Conservation (phyloP, 2,797 vertebrate species). For the Esox masquinongy region DNA sequence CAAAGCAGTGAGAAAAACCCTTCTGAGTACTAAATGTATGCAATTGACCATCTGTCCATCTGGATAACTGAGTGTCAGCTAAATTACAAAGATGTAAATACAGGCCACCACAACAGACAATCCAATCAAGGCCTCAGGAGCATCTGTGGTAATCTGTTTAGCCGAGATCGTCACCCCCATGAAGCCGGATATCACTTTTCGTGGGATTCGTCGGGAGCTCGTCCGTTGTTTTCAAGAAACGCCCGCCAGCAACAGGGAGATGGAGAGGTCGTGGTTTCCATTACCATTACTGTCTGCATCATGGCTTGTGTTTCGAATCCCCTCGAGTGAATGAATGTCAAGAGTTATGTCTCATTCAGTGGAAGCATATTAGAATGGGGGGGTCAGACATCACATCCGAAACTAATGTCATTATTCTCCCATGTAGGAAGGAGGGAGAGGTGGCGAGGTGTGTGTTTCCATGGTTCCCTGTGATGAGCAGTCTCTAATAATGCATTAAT, state of each 20-base stretch:
- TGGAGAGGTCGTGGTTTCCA: not conserved
- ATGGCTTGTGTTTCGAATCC: slow-evolving; percentile 16
- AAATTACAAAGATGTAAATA: not conserved
- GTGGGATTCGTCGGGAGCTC: not conserved
- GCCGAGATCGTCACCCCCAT: slow-evolving; percentile 8
- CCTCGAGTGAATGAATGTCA: slow-evolving; percentile 18
- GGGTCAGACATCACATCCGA: slow-evolving; percentile 11
- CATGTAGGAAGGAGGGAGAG: slow-evolving; percentile 2
- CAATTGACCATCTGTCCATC: not conserved
- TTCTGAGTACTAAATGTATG: not conserved
- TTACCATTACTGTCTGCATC: slow-evolving; percentile 16
- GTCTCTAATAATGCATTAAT: slow-evolving; percentile 36
- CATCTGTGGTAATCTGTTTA: slow-evolving; percentile 24
- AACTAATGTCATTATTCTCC: slow-evolving; percentile 14
- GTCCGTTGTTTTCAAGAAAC: not conserved
- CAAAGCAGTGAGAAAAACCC: too few species aligned
- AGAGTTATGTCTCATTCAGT: slow-evolving; percentile 18
- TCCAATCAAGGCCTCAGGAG: not conserved
- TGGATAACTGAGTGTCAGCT: not conserved
- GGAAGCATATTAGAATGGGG: slow-evolving; percentile 13
- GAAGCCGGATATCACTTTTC: slow-evolving; percentile 9
- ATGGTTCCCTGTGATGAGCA: slow-evolving; percentile 9
- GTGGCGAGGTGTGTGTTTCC: not conserved
- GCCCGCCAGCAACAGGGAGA: slow-evolving; percentile 11
- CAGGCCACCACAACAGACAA: not conserved